phyloP scores from a whole-genome alignment of 2,797 vertebrate species.

The Pygocentrus nattereri region DNA sequence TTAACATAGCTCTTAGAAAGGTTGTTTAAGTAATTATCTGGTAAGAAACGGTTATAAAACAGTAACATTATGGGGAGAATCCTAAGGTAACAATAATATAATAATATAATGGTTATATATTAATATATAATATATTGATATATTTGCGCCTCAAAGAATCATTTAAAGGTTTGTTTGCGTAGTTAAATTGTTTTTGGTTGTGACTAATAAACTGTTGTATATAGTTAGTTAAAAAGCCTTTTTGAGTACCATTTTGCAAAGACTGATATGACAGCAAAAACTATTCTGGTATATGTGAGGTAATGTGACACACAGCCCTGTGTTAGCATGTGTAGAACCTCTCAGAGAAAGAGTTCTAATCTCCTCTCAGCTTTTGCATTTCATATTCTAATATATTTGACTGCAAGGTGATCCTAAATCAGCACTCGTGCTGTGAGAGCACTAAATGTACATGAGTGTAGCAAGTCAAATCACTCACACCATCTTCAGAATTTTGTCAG shows the following conservation, averaged over 20 bases:
- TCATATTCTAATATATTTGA: background rate
- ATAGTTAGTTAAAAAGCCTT: no score
- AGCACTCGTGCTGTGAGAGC: background rate
- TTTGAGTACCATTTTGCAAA: no score
- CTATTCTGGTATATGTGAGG: background rate
- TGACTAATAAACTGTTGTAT: no score
- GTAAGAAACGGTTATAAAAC: background rate
- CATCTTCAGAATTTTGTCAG: slow-evolving; percentile 16
- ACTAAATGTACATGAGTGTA: background rate
- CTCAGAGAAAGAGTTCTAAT: background rate
- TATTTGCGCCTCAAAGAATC: no score
- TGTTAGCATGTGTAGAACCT: background rate
- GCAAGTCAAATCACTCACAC: slow-evolving; percentile 11
- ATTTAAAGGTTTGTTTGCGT: no score
- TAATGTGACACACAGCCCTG: background rate
- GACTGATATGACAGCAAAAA: no score
- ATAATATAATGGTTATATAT: no score
- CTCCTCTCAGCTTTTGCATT: background rate
- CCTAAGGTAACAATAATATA: no score
- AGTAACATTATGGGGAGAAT: no score
- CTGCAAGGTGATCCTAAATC: background rate
- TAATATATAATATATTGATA: no score
- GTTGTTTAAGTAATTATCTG: background rate
- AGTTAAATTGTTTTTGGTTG: no score
- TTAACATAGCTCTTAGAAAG: background rate